These are phyloP conservation scores for Exaiptasia diaphana DNA, from an alignment of 64 coral and sea anemone genomes.

Conservation along the genomic window DNA sequence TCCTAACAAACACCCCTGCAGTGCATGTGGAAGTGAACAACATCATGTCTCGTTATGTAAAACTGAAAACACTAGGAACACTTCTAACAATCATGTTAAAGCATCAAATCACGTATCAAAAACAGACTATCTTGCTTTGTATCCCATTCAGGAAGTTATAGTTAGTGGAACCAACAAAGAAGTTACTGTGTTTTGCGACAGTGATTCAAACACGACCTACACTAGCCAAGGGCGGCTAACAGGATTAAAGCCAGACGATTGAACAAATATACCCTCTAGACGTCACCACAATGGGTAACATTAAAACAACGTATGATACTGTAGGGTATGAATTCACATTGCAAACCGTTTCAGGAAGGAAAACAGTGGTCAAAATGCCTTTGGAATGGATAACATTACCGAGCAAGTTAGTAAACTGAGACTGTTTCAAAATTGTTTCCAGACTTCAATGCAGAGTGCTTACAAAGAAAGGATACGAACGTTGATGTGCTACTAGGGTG, in stretches of 20 bases:
- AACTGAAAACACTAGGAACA: background rate
- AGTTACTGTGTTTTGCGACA: constrained; percentile 39
- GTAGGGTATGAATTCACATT: constrained; percentile 39
- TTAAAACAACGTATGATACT: constrained; percentile 45
- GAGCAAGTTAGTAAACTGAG: constrained; percentile 40
- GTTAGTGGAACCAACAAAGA: constrained; percentile 45
- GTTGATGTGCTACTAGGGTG: constrained; percentile 51
- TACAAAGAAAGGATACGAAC: constrained; percentile 21
- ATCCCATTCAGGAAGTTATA: constrained; percentile 51
- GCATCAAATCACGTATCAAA: background rate
- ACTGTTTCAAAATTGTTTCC: constrained; percentile 42
- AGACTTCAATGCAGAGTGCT: constrained; percentile 24
- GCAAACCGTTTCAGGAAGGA: constrained; percentile 14
- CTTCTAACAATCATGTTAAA: background rate
- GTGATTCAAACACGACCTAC: constrained; percentile 43
- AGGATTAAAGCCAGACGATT: constrained; percentile 45
- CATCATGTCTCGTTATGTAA: constrained; percentile 57
- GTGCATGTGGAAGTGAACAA: constrained; percentile 37
- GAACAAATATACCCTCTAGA: constrained; percentile 19
- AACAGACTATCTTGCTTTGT: constrained; percentile 4
- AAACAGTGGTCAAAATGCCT: constrained; percentile 30
- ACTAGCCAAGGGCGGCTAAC: constrained; percentile 46
- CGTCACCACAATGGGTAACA: constrained; percentile 62
- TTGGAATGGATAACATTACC: constrained; percentile 63
- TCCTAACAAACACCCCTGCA: constrained; percentile 47